These are phyloP conservation scores for Mesoligia furuncula DNA, from an alignment of 2,888 invertebrate species.

Conservation along the genomic window DNA sequence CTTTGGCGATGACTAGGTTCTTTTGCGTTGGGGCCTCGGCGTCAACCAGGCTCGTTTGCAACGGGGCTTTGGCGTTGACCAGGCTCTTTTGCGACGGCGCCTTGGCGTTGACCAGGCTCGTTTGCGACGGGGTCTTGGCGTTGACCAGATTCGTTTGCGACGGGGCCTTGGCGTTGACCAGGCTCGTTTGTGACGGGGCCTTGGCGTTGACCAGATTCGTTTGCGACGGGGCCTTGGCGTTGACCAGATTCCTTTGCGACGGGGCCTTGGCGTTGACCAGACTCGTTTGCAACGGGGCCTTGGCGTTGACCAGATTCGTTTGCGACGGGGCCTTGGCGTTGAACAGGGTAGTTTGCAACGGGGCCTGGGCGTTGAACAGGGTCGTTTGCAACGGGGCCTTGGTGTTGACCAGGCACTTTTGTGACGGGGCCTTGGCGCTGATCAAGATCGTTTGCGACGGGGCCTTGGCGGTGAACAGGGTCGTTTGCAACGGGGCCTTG, in stretches of 20 bases:
- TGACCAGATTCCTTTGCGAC: not conserved
- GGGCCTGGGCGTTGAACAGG: not conserved
- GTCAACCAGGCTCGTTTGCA: not conserved
- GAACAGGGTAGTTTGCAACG: not conserved
- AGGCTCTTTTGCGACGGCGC: not conserved
- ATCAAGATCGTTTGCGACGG: constrained; percentile 27
- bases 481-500: too few species aligned
- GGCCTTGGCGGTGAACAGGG: not conserved
- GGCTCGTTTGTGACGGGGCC: not conserved
- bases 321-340: not conserved
- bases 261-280: not conserved
- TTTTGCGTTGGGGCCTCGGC: not conserved
- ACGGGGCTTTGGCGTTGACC: not conserved
- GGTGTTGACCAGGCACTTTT: not conserved
- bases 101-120: not conserved
- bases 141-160: too few species aligned
- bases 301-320: not conserved
- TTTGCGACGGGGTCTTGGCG: constrained; percentile 22
- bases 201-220: not conserved
- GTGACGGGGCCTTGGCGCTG: not conserved
- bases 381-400: not conserved
- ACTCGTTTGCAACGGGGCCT: constrained; percentile 34
- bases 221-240: not conserved
- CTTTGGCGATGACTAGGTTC: not conserved
- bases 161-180: not conserved